These are phyloP conservation scores for Elephantulus edwardii DNA, from an alignment of 2,113 vertebrate genomes.

Conservation along the genomic window DNA sequence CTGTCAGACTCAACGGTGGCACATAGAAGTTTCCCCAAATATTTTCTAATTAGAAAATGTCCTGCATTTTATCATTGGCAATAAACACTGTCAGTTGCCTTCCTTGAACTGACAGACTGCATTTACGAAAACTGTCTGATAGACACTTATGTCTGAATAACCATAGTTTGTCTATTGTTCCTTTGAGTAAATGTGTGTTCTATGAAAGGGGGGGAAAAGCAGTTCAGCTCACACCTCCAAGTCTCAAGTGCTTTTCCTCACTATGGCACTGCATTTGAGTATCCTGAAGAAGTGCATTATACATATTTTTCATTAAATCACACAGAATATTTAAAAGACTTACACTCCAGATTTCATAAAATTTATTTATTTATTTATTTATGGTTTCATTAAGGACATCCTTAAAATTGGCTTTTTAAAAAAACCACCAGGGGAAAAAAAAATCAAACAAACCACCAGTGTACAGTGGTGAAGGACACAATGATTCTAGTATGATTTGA, in stretches of 20 bases:
- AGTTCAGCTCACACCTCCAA: conserved; percentile 20
- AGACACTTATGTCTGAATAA: conserved; percentile 57
- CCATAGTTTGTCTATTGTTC: conserved; percentile 51
- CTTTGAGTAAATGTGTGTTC: conserved; percentile 25
- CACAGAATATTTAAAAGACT: conserved; percentile 13
- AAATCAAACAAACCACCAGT: not conserved
- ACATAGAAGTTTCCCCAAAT: conserved; percentile 49
- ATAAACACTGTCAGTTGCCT: conserved; percentile 47
- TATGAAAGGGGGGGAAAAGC: conserved; percentile 31
- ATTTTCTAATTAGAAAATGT: conserved; percentile 41
- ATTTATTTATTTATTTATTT: conserved; percentile 13
- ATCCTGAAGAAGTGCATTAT: not conserved
- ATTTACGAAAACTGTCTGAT: conserved; percentile 65
- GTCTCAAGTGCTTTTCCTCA: conserved; percentile 45
- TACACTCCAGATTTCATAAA: not conserved
- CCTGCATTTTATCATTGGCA: conserved; percentile 55
- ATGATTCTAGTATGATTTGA: not conserved
- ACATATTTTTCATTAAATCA: conserved; percentile 18
- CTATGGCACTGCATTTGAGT: not conserved
- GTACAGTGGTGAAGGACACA: not conserved
- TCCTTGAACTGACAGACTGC: conserved; percentile 56
- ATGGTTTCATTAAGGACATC: conserved; percentile 43
- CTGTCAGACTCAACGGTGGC: not conserved
- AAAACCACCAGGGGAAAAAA: too few species aligned
- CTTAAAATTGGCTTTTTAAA: not conserved